Percentiles rank a stretch among this genome's conserved stretches.
These are phyloP conservation scores for Clarias macrocephalus DNA, from an alignment of 2,113 vertebrate species.

Conservation along the genomic window DNA sequence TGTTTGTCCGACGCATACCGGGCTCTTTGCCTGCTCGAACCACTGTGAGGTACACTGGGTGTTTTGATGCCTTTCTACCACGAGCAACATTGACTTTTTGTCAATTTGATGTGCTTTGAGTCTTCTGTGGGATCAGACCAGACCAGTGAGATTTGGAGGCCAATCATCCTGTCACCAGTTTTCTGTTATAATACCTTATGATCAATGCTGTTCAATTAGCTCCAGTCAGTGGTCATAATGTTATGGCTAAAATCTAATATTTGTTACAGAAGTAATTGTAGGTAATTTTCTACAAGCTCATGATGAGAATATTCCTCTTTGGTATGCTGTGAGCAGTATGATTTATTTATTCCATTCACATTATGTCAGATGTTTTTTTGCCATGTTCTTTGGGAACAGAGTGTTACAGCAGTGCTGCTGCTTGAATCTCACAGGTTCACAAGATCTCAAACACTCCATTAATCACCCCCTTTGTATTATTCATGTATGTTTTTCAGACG, in stretches of 20 bases:
- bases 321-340: background rate
- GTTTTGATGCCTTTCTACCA: too few relatives aligned
- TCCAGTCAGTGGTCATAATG: too few relatives aligned
- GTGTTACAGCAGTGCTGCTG: background rate
- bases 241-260: background rate
- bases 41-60: too few relatives aligned
- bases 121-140: too few relatives aligned
- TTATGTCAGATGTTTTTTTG: background rate
- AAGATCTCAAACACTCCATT: conserved; percentile 15
- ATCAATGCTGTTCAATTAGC: too few relatives aligned
- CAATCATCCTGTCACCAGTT: too few relatives aligned
- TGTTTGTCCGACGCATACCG: too few relatives aligned
- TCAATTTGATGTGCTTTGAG: too few relatives aligned
- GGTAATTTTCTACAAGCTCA: background rate
- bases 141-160: too few relatives aligned
- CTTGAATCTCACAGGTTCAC: conserved; percentile 3
- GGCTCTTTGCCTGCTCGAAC: too few relatives aligned
- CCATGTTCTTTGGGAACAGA: background rate
- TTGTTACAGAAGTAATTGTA: background rate
- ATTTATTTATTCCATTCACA: background rate
- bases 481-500: background rate
- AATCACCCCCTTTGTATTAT: background rate
- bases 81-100: too few relatives aligned
- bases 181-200: too few relatives aligned
- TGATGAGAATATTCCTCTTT: background rate